Percentiles rank a stretch among this genome's conserved stretches.
Evolutionary conservation across 2,113 vertebrate species (phyloP).

Genomic region (Pholis gunnellus): DNA sequence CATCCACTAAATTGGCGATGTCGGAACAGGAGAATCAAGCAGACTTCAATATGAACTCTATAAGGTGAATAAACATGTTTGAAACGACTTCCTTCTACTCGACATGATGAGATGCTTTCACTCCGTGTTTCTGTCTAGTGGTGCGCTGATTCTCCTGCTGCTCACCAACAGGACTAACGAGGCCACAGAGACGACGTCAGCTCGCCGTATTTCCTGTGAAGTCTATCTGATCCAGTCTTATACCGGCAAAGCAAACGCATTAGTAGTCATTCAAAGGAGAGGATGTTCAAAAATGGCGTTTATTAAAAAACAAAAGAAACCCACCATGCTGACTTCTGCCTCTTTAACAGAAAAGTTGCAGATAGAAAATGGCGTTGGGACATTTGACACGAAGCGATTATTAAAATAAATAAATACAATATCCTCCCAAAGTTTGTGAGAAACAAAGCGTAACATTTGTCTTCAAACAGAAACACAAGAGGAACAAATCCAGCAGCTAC

Average conservation of each 20-base stretch:
- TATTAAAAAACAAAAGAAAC: slow-evolving; percentile 75
- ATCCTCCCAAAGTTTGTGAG: slow-evolving; percentile 35
- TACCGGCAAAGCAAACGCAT: background rate
- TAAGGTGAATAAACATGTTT: background rate
- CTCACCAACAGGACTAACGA: background rate
- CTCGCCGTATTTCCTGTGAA: background rate
- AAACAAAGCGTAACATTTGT: slow-evolving; percentile 29
- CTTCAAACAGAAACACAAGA: slow-evolving; percentile 36
- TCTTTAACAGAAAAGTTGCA: slow-evolving; percentile 66
- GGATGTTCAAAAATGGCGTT: slow-evolving; percentile 84
- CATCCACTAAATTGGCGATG: background rate
- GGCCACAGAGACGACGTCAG: background rate
- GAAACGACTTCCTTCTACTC: background rate
- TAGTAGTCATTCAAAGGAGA: slow-evolving; percentile 60
- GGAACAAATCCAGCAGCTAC: background rate
- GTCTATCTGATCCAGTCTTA: background rate
- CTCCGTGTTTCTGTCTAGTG: background rate
- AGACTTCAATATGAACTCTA: background rate
- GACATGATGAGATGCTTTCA: background rate
- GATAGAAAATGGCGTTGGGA: slow-evolving; percentile 63
- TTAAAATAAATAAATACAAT: slow-evolving; percentile 70
- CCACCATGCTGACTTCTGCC: slow-evolving; percentile 72
- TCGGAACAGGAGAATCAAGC: background rate
- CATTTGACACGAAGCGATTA: slow-evolving; percentile 48
- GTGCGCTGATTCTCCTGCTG: background rate